Evolutionary conservation across 1,140 invertebrate genomes (phyloP), one percentile per base, ranked within the genome.

Genomic region (Apis laboriosa): DNA sequence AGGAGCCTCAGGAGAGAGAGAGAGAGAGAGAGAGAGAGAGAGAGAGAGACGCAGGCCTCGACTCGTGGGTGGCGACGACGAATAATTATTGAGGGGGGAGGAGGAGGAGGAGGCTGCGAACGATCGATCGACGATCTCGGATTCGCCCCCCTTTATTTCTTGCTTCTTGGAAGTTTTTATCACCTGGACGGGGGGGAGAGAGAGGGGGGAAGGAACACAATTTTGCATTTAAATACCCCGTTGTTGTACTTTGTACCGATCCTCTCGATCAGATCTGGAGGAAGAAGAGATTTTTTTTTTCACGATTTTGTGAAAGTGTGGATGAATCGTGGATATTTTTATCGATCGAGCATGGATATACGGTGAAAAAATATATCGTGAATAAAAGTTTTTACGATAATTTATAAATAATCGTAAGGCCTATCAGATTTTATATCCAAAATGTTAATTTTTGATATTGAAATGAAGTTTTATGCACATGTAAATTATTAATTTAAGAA

Each of bases 31-130:
- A 28, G 28, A 28, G 28, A 28, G 28, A 28, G 34, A 34, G 34
- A 2, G 34, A 34, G 34, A 34, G 34, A 34, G 34, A 34, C 34
- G 0, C 34, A 34, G 34, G 34, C 34, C 64, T 76, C 78, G 78
- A n/a, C 28, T 70, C 83, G 83, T 84, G 83, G 83, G 83, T 84
- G 83, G 83, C 78, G 63, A 70, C 63, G 78, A 84, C 76, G 34
- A 84, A 84, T 84, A 84, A 84, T 81, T 80, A 84, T 84, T 81
- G 78, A 64, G 64, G n/a, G 63, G 53, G 63, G 64, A 28, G 5
- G 2, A 0, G 34, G 34, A 34, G 34, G 34, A 7, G 34, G 5
- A 43, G 4, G 60, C 68, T 56, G 34, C 61, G 81, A 83, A 70
- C 81, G 81, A 83, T 83, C 81, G 80, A 83, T 77, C 75, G 74